phyloP scores from a whole-genome alignment of 2,888 invertebrate species.

The Ectobius pallidus region DNA sequence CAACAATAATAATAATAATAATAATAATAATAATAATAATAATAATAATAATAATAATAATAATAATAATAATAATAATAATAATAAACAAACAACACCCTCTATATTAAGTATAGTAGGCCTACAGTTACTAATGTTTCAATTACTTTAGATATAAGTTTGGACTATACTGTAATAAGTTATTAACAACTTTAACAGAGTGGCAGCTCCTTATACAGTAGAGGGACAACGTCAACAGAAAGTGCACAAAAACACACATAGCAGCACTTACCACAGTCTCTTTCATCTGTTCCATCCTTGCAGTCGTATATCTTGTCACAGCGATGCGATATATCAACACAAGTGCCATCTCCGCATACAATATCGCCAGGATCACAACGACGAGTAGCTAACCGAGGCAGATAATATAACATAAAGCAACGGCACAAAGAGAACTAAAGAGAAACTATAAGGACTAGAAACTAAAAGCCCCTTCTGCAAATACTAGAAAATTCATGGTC shows the following conservation, averaged over 20 bases:
- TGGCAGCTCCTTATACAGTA: too few relatives aligned
- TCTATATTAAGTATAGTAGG: too few relatives aligned
- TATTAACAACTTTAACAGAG: too few relatives aligned
- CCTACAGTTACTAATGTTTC: too few relatives aligned
- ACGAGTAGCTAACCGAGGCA: conserved; percentile 21
- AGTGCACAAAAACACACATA: background rate
- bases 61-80: too few relatives aligned
- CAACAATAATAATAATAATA: too few relatives aligned
- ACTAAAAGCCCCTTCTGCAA: background rate
- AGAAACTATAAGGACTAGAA: background rate
- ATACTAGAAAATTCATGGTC: background rate
- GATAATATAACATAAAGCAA: conserved; percentile 22
- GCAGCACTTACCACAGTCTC: conserved; percentile 58
- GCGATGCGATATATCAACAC: conserved; percentile 55
- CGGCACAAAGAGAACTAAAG: conserved; percentile 1
- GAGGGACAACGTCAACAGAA: too few relatives aligned
- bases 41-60: too few relatives aligned
- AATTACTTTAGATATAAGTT: too few relatives aligned
- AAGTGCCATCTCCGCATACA: conserved; percentile 62
- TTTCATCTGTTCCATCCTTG: conserved; percentile 64
- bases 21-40: too few relatives aligned
- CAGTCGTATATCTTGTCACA: conserved; percentile 65
- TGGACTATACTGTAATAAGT: too few relatives aligned
- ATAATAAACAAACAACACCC: too few relatives aligned
- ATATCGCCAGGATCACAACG: conserved; percentile 53